These are phyloP conservation scores for Epinephelus fuscoguttatus DNA, from an alignment of 2,113 vertebrate genomes.

Conservation along the genomic window DNA sequence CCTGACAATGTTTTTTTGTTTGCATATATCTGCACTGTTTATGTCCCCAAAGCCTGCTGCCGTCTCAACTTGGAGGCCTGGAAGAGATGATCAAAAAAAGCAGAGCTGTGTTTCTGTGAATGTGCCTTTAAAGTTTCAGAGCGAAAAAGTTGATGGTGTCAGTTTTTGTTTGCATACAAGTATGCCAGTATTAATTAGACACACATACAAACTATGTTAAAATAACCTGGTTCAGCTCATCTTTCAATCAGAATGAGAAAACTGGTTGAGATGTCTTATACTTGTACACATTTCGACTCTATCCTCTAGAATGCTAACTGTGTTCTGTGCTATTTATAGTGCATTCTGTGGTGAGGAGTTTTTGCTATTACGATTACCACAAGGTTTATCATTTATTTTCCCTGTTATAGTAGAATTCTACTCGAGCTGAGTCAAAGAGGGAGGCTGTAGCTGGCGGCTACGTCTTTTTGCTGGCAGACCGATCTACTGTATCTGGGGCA, in stretches of 20 bases:
- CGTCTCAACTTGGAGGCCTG: background rate
- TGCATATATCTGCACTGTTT: background rate
- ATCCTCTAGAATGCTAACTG: background rate
- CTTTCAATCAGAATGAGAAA: background rate
- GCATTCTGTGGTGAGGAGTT: background rate
- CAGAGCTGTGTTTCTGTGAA: background rate
- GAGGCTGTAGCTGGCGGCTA: slow-evolving; percentile 52
- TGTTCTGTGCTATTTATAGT: too few species aligned
- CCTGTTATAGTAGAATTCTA: slow-evolving; percentile 47
- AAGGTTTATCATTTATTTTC: slow-evolving; percentile 40
- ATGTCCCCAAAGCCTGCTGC: background rate
- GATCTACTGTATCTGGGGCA: slow-evolving; percentile 58
- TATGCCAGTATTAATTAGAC: background rate
- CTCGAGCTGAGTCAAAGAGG: slow-evolving; percentile 54
- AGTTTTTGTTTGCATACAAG: background rate
- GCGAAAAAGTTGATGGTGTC: background rate
- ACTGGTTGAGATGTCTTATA: background rate
- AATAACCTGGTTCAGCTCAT: background rate
- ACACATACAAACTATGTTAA: background rate
- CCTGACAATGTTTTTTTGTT: background rate
- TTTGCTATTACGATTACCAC: slow-evolving; percentile 28
- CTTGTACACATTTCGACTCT: background rate
- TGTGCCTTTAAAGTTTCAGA: slow-evolving; percentile 2
- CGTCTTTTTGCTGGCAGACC: slow-evolving; percentile 58
- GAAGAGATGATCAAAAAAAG: background rate